Evolutionary conservation across 2,113 vertebrate genomes (phyloP).

Genomic region (Sciurus niger): DNA sequence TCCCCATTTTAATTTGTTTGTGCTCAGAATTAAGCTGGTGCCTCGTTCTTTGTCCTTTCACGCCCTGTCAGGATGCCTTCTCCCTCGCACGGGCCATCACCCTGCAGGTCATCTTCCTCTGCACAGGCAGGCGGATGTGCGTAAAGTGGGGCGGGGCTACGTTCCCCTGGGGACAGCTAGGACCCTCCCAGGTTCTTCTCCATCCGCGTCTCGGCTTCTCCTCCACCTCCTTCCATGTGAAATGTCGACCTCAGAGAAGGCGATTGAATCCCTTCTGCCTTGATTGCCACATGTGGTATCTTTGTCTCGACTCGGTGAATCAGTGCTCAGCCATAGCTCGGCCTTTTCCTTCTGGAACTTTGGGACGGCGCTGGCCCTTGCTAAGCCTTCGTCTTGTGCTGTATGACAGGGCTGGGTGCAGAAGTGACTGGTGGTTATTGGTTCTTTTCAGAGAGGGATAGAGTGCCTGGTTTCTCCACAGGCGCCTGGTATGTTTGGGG

Average conservation of each 20-base stretch:
- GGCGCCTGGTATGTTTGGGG: background rate
- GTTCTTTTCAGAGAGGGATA: background rate
- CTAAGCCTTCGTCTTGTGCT: background rate
- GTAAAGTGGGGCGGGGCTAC: background rate
- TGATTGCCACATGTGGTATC: background rate
- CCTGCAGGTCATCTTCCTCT: background rate
- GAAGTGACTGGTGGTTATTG: background rate
- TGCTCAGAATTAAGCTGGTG: background rate
- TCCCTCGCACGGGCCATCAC: too few species aligned
- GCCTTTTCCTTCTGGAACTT: background rate
- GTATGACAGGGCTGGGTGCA: background rate
- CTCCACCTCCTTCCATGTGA: background rate
- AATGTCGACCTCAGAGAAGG: background rate
- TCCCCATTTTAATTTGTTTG: too few species aligned
- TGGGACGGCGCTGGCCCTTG: background rate
- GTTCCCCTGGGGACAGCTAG: background rate
- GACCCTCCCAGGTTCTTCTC: background rate
- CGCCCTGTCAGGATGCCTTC: background rate
- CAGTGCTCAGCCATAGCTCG: background rate
- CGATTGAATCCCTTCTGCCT: background rate
- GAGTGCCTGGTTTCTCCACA: background rate
- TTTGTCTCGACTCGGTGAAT: background rate
- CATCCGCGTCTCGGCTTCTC: too few species aligned
- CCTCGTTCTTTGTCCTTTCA: background rate
- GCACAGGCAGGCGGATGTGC: background rate